Evolutionary conservation across 1,140 invertebrate genomes (phyloP).

Genomic region (Drosophila yakuba): DNA sequence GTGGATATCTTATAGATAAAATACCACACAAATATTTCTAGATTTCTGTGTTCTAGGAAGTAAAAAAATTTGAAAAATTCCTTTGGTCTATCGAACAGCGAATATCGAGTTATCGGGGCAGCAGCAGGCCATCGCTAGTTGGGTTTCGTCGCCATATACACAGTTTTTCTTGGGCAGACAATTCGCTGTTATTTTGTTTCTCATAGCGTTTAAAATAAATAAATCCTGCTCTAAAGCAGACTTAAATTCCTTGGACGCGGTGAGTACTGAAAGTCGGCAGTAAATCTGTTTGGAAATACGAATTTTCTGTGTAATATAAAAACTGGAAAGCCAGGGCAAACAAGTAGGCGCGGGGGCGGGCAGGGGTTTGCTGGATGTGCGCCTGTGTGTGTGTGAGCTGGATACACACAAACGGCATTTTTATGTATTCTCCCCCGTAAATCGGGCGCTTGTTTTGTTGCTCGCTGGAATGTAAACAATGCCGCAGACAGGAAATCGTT

Average conservation of each 20-base stretch:
- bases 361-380: constrained; percentile 4
- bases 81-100: not conserved
- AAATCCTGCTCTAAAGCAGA: constrained; percentile 68
- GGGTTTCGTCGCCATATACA: constrained; percentile 22
- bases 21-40: too few species aligned
- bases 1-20: too few species aligned
- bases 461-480: constrained; percentile 35
- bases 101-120: constrained; percentile 9
- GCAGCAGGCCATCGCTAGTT: constrained; percentile 10
- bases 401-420: constrained; percentile 51
- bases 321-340: constrained; percentile 9
- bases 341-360: constrained; percentile 19
- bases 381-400: constrained; percentile 25
- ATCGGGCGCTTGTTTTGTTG: constrained; percentile 18
- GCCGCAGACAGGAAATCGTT: constrained; percentile 26
- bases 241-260: constrained; percentile 52
- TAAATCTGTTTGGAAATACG: not conserved
- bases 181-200: constrained; percentile 21
- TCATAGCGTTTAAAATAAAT: constrained; percentile 53
- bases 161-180: constrained; percentile 29
- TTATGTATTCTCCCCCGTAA: constrained; percentile 42
- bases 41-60: not conserved
- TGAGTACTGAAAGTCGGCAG: constrained; percentile 38
- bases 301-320: not conserved
- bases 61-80: not conserved